Evolutionary conservation across 2,888 invertebrate genomes (phyloP), one percentile per base, ranked within the genome.

Genomic region (Pseudococcus jackbeardsleyi): DNA sequence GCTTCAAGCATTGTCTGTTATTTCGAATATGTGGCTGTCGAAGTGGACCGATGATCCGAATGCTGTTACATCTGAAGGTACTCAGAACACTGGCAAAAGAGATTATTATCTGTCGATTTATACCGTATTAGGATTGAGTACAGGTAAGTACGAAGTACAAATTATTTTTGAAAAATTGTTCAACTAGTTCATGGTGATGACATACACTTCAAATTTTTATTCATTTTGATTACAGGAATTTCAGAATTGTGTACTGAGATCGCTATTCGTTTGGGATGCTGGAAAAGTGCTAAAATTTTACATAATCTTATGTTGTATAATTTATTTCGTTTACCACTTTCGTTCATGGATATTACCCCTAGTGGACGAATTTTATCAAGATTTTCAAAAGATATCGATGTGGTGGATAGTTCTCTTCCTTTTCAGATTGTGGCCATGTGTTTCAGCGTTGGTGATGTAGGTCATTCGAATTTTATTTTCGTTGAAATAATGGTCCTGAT

Each of bases 61-160:
- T 1, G 92, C 93, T 90, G 9, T 11, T 33, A 92, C 92, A 19
- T 88, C 89, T 42, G 89, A 90, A 17, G 90, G 90, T 50, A 90
- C 86, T 17, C 84, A 89, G 89, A 90, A 90, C 88, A 93, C 92
- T 1, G 91, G 91, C 1, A 93, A 42, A 42, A 42, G 42, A 9
- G 95, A 97, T 91, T 93, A 96, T 92, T 97, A 97, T 91, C 93
- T 98, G 89, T 96, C 96, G 86, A 96, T 97, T n/a, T 98, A 97
- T 91, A 97, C 96, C 89, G 96, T 95, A 26, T 94, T 98, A 89
- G 98, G 98, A 89, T 92, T 95, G 90, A 96, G 96, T 89, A 97
- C 97, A 95, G 96, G 97, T 33, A 3, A 33, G n/a, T 97, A 94
- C 7, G 7, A 1, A 7, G 11, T 9, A 59, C 0, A 33, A 33